Evolutionary conservation across 35 echinoderm and acorn worm species (phyloP), one percentile per base, ranked within the genome.

Genomic region (Eucidaris tribuloides): DNA sequence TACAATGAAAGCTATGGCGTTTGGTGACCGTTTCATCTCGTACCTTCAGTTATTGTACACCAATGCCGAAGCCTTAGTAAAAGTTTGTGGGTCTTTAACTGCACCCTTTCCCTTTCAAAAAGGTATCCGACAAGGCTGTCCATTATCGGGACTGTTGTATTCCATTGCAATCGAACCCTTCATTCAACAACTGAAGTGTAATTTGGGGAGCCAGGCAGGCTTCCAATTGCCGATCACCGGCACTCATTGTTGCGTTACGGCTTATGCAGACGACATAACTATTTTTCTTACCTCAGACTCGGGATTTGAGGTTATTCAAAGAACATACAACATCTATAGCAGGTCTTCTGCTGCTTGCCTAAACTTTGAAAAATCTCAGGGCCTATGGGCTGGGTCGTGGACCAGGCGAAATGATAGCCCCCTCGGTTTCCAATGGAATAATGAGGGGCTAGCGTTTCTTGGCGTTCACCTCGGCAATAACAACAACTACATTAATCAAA

Each of bases 121-220:
- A n/a, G 76, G 76, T 23, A 79, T 79, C 50, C 76, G 76, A 30
- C 46, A 46, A 46, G 40, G 76, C 30, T 54, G 76, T 23, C 76
- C 70, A 20, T 28, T 79, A 5, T 54, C 40, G 9, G 41, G 76
- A 14, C 42, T 46, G 5, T 79, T 79, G 31, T 79, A 79, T 31
- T 46, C 46, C 3, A 46, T 58, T 22, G 76, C 76, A 4, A 79
- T 79, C 24, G 76, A 79, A 43, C 41, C 76, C n/a, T 24, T 79
- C 5, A 20, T 79, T 5, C 44, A 28, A 43, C 5, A 57, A 13
- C 27, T 80, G 20, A 80, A 2, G 30, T 19, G 28, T 9, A 57
- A 80, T 3, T 23, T 29, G 46, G 14, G 7, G 22, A 20, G 24
- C 5, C 25, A 36, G 7, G n/a, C 29, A 58, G 7, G 35, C 23